Evolutionary conservation across 2,888 invertebrate genomes (phyloP).

Genomic region (Argynnis bischoffii): DNA sequence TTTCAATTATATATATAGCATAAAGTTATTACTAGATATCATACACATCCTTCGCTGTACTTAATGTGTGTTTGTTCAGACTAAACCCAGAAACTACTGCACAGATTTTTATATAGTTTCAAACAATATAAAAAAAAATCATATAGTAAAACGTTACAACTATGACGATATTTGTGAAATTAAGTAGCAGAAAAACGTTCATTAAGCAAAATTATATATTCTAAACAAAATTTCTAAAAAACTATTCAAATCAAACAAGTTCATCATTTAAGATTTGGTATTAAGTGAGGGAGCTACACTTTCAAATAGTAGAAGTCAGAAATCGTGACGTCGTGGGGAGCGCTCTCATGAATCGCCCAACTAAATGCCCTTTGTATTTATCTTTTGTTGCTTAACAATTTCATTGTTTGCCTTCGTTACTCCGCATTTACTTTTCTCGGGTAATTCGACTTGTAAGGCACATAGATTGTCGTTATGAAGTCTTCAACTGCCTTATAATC

Average conservation of each 20-base stretch:
- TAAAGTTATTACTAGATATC: too few relatives aligned
- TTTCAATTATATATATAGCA: too few relatives aligned
- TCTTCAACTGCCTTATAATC: conserved; percentile 57
- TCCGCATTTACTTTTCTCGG: conserved; percentile 52
- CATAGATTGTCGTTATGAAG: conserved; percentile 56
- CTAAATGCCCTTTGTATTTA: conserved; percentile 56
- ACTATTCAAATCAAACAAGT: background rate
- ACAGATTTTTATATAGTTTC: too few relatives aligned
- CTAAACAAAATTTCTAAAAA: too few relatives aligned
- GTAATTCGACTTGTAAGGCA: conserved; percentile 57
- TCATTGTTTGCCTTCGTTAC: conserved; percentile 63
- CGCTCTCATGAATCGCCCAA: conserved; percentile 45
- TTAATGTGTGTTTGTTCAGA: too few relatives aligned
- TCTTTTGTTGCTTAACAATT: conserved; percentile 61
- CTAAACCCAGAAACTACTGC: too few relatives aligned
- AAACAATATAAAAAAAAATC: too few relatives aligned
- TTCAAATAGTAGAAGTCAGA: conserved; percentile 32
- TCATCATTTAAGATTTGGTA: conserved; percentile 19
- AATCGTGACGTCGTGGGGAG: conserved; percentile 39
- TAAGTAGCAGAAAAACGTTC: too few relatives aligned
- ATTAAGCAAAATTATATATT: too few relatives aligned
- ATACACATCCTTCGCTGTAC: too few relatives aligned
- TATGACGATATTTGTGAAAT: too few relatives aligned
- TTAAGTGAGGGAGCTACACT: conserved; percentile 36
- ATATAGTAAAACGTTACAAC: too few relatives aligned